phyloP scores from a whole-genome alignment of 2,113 vertebrate species.

The Chunga burmeisteri region DNA sequence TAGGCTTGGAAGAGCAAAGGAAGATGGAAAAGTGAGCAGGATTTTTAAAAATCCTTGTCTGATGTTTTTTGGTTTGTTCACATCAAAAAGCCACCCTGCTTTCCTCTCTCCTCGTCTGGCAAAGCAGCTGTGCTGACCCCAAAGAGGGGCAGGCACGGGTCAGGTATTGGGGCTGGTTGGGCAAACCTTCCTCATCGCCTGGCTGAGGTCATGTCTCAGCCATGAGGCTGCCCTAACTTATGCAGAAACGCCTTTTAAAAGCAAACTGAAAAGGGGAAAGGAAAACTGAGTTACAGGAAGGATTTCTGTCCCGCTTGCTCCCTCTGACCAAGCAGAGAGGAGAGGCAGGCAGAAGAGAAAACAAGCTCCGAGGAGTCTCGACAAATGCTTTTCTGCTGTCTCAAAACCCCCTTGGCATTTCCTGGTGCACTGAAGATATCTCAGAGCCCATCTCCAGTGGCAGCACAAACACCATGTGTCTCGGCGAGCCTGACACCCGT shows the following conservation, averaged over 20 bases:
- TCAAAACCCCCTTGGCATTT: not conserved
- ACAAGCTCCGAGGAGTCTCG: not conserved
- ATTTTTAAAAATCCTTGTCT: not conserved
- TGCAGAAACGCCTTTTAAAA: not conserved
- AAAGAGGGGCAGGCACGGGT: not conserved
- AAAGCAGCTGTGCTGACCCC: not conserved
- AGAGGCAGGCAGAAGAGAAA: not conserved
- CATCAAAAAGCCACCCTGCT: not conserved
- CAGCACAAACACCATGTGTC: not conserved
- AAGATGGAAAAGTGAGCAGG: not conserved
- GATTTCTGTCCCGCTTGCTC: not conserved
- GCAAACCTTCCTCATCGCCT: not conserved
- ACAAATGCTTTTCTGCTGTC: not conserved
- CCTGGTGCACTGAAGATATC: not conserved
- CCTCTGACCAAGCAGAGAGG: not conserved
- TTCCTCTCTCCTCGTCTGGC: not conserved
- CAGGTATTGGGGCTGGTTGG: not conserved
- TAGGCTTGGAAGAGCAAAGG: not conserved
- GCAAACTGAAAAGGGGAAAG: not conserved
- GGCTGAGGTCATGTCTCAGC: not conserved
- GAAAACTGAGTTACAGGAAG: not conserved
- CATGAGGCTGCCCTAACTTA: not conserved
- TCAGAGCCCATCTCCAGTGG: not conserved
- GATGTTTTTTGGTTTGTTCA: not conserved
- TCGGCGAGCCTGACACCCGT: accelerated